Evolutionary conservation across 2,113 vertebrate species (phyloP).

Genomic region (Choloepus hoffmanni): DNA sequence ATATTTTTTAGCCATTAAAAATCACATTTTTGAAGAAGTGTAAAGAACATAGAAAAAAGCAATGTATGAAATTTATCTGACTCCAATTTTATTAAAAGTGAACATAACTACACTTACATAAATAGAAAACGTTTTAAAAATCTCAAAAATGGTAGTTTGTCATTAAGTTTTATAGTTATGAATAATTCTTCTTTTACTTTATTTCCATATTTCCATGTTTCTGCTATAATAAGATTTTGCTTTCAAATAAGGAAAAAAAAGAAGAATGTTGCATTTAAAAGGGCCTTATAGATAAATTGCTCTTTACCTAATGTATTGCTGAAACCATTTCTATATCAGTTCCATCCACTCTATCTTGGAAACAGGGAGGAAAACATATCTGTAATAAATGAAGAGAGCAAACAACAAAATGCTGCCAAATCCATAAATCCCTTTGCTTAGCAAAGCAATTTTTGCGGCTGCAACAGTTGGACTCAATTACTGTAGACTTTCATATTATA

Average conservation of each 20-base stretch:
- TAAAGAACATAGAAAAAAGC: neutral
- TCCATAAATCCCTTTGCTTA: constrained; percentile 78
- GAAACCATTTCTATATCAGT: constrained; percentile 73
- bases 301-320: constrained; percentile 70
- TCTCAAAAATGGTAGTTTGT: neutral
- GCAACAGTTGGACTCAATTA: constrained; percentile 79
- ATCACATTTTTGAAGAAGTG: constrained; percentile 13
- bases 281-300: neutral
- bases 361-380: constrained; percentile 5
- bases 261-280: constrained; percentile 42
- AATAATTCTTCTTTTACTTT: neutral
- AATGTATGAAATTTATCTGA: neutral
- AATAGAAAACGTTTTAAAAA: neutral
- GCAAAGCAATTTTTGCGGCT: constrained; percentile 77
- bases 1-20: constrained; percentile 29
- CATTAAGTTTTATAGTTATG: neutral
- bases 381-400: constrained; percentile 60
- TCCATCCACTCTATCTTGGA: constrained; percentile 64
- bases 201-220: constrained; percentile 26
- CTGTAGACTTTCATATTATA: constrained; percentile 67
- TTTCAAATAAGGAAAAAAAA: neutral
- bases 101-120: neutral
- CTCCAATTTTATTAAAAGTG: constrained; percentile 20
- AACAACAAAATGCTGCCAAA: constrained; percentile 77
- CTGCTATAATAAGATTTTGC: neutral